Base-by-base conservation (phyloP, 2,888 invertebrate genomes). In the Ceratothoa steindachneri region DNA sequence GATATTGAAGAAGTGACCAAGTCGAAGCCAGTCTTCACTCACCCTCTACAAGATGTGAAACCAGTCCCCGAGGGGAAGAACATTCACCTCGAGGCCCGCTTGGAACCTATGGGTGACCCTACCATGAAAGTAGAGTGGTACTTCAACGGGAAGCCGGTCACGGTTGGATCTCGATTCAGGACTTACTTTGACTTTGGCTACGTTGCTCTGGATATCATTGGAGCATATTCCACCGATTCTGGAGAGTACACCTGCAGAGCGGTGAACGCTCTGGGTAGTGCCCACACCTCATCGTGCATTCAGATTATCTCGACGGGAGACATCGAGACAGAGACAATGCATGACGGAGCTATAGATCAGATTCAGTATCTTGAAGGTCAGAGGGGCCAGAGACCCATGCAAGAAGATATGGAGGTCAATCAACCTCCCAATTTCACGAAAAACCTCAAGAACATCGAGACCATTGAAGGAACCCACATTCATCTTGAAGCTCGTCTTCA, bases 151-250 rank as follows among this genome's bases (percentile, higher is more conserved):
- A 81, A 84, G 69, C 86, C 86, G 15, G 82, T 87, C 82, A 84
- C 80, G 64, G 67, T 81, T 84, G 85, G 86, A 60, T 94, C 94
- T 65, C 89, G 97, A 83, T 97, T 96, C 87, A 90, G 91, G 83
- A 95, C 96, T 28, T 94, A 95, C 84, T 93, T 95, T 83, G 98
- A 99, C 84, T 98, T 98, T 84, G 98, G 98, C 22, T 97, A 94
- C 84, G 95, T 98, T 71, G 95, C 97, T 51, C 86, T 99, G 81
- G 98, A 98, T 83, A 95, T 99, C 76, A 89, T 96, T 79, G 93
- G 96, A 83, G 91, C 94, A 24, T 95, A 93, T 72, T 91, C 94
- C n/a, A 88, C 92, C 75, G 99, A 99, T 85, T 91, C 94, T 51
- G 97, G 97, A 69, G 95, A 95, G 86, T 99, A 98, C 83, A 97